phyloP scores from a whole-genome alignment of 2,888 invertebrate species.

The Lagria hirta region DNA sequence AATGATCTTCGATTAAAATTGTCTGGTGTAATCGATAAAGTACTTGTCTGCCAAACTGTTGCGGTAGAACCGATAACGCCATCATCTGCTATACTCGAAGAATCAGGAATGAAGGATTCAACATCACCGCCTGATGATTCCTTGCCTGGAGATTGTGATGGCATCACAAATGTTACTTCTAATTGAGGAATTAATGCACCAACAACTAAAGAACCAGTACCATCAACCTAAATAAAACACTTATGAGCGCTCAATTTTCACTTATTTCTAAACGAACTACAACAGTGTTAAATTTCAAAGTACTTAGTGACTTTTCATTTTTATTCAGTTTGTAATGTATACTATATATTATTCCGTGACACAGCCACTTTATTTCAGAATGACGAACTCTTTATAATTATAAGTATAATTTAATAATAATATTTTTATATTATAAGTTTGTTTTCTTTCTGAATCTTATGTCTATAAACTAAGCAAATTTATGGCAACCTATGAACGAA shows the following conservation, averaged over 20 bases:
- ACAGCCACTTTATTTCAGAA: too few relatives aligned
- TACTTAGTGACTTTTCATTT: too few relatives aligned
- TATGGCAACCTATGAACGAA: constrained; percentile 4
- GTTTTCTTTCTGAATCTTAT: too few relatives aligned
- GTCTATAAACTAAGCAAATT: too few relatives aligned
- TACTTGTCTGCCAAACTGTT: constrained; percentile 46
- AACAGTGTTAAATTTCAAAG: too few relatives aligned
- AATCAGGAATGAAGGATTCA: constrained; percentile 79
- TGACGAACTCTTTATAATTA: too few relatives aligned
- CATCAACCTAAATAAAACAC: constrained; percentile 48
- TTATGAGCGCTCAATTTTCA: too few relatives aligned
- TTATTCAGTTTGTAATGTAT: too few relatives aligned
- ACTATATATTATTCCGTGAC: too few relatives aligned
- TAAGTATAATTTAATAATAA: too few relatives aligned
- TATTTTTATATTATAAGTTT: too few relatives aligned
- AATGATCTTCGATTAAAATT: constrained; percentile 28
- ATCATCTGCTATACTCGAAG: constrained; percentile 81
- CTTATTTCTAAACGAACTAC: too few relatives aligned
- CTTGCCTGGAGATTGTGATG: constrained; percentile 79
- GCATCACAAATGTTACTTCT: constrained; percentile 86
- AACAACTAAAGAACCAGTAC: constrained; percentile 62
- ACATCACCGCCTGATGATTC: constrained; percentile 83
- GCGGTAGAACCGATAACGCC: constrained; percentile 53
- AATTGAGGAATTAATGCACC: constrained; percentile 83
- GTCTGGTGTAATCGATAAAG: constrained; percentile 37